Evolutionary conservation across 2,888 invertebrate genomes (phyloP), one percentile per base, ranked within the genome.

Genomic region (Drosophila rellima): DNA sequence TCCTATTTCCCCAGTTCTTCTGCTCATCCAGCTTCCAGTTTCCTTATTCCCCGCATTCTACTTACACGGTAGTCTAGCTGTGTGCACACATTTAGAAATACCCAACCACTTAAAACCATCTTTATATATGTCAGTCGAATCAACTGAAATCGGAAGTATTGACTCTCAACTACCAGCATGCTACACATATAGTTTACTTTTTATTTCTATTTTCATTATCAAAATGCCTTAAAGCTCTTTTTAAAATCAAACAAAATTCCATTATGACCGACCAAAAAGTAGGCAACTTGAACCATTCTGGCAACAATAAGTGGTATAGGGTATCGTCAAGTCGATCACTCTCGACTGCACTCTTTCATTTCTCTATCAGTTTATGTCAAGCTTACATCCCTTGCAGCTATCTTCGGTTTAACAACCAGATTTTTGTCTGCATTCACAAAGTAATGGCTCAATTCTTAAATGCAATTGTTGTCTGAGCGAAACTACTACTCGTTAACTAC

Each of bases 51-150:
- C 44, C 52, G 54, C 61, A 44, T 63, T 48, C 42, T 59, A 56
- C 23, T 23, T 18, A 39, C 70, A 70, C 71, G 1, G 42, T 55
- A 55, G 60, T n/a, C 20, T 40, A 26, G 52, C 18, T 54, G 40
- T 44, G 26, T 42, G 55, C 55, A 33, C 55, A 42, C 26, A 15
- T 50, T 62, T 44, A 33, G 18, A 8, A 18, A 59, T 50, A 61
- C 40, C 60, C 59, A 68, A 42, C 1, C 33, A 44, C n/a, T 61
- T 44, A 0, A 37, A 10, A 10, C 1, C 26, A 26, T 26, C 7
- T 26, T 26, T 26, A 26, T 6, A 4, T 5, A 23, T 23, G 33
- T 4, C 4, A 1, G 4, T 13, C 33, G 1, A 33, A 33, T 33
- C 33, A 13, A 3, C 0, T 31, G 31, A n/a, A 13, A 3, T 13